Evolutionary conservation across 2,888 invertebrate species (phyloP), one percentile per base, ranked within the genome.

Genomic region (Dendrolimus pini): DNA sequence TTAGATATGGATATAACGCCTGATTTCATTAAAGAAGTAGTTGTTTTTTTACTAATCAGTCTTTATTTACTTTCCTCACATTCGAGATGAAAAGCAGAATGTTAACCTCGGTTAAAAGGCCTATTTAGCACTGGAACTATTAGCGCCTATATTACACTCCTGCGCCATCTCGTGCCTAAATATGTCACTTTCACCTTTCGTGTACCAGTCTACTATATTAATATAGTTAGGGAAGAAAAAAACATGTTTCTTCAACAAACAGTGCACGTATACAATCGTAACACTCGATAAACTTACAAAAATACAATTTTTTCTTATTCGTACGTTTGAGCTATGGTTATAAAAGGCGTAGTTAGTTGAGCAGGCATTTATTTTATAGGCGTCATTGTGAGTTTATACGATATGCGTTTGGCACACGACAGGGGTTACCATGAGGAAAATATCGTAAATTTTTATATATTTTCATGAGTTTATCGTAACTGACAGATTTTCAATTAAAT

Each of bases 331-430:
- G 47, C 47, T 47, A 47, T 47, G 47, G 67, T 70, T 73, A 75
- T 76, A 80, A 78, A 77, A 74, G 70, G 71, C 75, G 76, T 75
- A 70, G 74, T 70, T 73, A 73, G 72, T 75, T 69, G 74, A 75
- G 71, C 65, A 74, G 72, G 74, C 82, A 75, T 78, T 80, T 78
- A 75, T 79, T 80, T 81, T 80, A 80, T 79, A 68, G 71, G 64
- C 47, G 61, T 74, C 64, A 74, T 77, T 71, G 74, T 65, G 63
- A 70, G 67, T 77, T 77, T 77, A 78, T 76, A 68, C 59, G 68
- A 60, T 63, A 59, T 62, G 65, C 64, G 47, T 47, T 47, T 47
- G 47, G 47, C 9, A 47, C 12, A 47, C 47, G 63, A 55, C 61
- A 68, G 62, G 60, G 65, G 64, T 62, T 59, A 66, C 65, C 64